Percentiles rank a stretch among this genome's conserved stretches.
Evolutionary conservation across 2,113 vertebrate genomes (phyloP).

Genomic region (Cheirogaleus medius): DNA sequence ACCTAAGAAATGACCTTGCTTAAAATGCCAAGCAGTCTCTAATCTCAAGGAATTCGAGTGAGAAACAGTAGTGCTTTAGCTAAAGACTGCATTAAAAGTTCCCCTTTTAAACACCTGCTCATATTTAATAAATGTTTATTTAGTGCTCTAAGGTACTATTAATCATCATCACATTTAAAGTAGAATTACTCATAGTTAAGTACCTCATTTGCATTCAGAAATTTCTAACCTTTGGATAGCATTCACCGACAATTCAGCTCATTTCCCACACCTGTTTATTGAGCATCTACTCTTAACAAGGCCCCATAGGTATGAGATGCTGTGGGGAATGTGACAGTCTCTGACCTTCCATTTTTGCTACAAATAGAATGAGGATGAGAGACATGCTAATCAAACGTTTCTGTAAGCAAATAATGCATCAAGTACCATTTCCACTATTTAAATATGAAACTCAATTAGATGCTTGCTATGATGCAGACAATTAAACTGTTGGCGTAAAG

Average conservation of each 20-base stretch:
- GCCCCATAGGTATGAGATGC: background rate
- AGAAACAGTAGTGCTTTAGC: background rate
- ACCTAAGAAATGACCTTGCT: background rate
- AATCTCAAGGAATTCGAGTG: background rate
- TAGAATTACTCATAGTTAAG: slow-evolving; percentile 54
- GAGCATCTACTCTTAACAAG: slow-evolving; percentile 39
- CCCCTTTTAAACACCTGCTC: background rate
- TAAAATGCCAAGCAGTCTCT: background rate
- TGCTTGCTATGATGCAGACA: slow-evolving; percentile 43
- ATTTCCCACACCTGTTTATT: slow-evolving; percentile 30
- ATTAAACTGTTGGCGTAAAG: slow-evolving; percentile 63
- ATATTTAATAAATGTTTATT: slow-evolving; percentile 51
- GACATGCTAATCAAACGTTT: background rate
- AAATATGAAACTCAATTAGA: slow-evolving; percentile 60
- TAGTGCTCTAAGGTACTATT: background rate
- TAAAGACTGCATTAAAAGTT: background rate
- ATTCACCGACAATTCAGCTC: background rate
- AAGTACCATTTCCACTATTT: slow-evolving; percentile 49
- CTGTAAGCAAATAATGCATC: slow-evolving; percentile 43
- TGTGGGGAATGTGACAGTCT: background rate
- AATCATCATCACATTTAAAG: slow-evolving; percentile 43
- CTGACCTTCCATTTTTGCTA: slow-evolving; percentile 7
- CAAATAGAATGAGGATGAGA: background rate
- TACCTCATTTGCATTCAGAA: slow-evolving; percentile 30
- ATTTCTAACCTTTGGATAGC: slow-evolving; percentile 31